A percentile compares a stretch with the other conserved stretches of the same genome.
These are phyloP conservation scores for Coregonus ussuriensis DNA, from an alignment of 2,797 vertebrate genomes.

Conservation along the genomic window DNA sequence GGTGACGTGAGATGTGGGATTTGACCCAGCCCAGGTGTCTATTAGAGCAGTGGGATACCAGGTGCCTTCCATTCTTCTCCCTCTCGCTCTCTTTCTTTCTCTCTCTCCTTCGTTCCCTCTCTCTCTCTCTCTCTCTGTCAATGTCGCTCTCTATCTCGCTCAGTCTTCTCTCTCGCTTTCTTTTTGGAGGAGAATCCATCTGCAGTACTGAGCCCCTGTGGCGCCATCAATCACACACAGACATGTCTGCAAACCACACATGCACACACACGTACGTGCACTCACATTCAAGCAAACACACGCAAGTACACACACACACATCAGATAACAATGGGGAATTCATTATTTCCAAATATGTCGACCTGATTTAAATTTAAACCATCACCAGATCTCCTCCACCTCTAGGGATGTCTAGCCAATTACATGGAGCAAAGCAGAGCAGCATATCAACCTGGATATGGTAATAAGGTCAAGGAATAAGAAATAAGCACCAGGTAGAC, in stretches of 20 bases:
- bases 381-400: not conserved
- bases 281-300: not conserved
- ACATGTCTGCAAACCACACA: not conserved
- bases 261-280: not conserved
- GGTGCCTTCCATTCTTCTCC: not conserved
- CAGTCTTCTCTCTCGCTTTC: not conserved
- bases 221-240: not conserved
- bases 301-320: slow-evolving; percentile 29
- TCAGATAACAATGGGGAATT: slow-evolving; percentile 45
- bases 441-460: not conserved
- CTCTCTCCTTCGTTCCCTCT: not conserved
- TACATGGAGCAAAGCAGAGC: not conserved
- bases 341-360: slow-evolving; percentile 55
- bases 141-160: not conserved
- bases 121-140: not conserved
- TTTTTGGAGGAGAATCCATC: not conserved
- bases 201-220: not conserved
- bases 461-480: not conserved
- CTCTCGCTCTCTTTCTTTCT: not conserved
- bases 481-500: not conserved
- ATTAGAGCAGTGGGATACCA: not conserved
- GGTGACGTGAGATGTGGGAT: not conserved
- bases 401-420: not conserved
- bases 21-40: not conserved
- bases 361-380: slow-evolving; percentile 48